Evolutionary conservation across 30 jellyfish, hydroid and myxozoan genomes (phyloP), one percentile per base, ranked within the genome.

Genomic region (Morbakka virulenta): DNA sequence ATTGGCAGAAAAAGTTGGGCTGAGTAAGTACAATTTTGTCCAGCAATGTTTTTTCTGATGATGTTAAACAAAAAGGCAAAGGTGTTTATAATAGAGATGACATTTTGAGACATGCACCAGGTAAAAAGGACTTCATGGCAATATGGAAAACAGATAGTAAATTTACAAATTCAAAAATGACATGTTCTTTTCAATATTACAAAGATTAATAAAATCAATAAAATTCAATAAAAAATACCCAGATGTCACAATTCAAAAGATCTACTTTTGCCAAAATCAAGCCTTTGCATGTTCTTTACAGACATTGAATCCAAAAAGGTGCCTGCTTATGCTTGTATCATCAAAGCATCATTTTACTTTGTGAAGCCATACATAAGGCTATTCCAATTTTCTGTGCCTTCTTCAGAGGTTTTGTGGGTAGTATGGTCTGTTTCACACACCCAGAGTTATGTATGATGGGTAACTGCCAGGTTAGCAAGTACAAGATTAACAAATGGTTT

Each of bases 361-460:
- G 88, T 77, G 88, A 66, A n/a, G 85, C 91, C 2, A 2, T 80
- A 13, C 91, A 67, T 66, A 81, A 81, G 50, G 89, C 64, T 47
- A 14, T 81, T 25, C 72, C 80, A 57, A 73, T 69, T n/a, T 81
- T 81, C 82, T 57, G 82, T n/a, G 6, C 64, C 63, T 82, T 14
- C 82, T 71, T 74, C 32, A 14, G 89, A 31, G 47, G 74, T 35
- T 82, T 82, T 82, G 94, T 72, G 12, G 33, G 24, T 21, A 82
- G 74, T 57, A 9, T 82, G 17, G 90, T 72, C 50, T 82, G 90
- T 67, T 82, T 89, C 28, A 22, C 94, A 52, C 62, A 36, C 20
- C 52, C 76, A 1, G 84, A 53, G 79, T 11, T 28, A 1, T 57
- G 82, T 52, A 82, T 82, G 94, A 31, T 74, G 34, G 86, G 85